These are phyloP conservation scores for Strigamia transsilvanica DNA, from an alignment of 2,888 invertebrate species.

Conservation along the genomic window DNA sequence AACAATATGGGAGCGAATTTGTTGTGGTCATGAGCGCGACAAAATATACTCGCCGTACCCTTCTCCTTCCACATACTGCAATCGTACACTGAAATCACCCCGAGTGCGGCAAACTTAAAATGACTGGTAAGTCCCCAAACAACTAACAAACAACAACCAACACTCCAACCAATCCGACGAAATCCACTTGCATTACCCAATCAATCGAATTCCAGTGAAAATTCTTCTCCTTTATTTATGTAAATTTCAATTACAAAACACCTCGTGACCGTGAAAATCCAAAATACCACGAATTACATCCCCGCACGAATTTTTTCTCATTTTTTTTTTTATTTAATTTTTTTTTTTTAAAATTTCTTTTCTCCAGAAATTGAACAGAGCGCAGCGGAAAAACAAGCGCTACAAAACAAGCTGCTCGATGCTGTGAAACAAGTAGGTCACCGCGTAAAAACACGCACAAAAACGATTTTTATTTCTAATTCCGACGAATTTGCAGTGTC, in stretches of 20 bases:
- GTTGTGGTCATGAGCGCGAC: background rate
- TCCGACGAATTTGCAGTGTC: constrained; percentile 72
- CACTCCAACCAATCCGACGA: no score
- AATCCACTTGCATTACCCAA: background rate
- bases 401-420: constrained; percentile 53
- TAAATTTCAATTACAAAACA: no score
- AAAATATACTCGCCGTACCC: background rate
- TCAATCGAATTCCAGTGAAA: background rate
- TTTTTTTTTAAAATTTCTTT: background rate
- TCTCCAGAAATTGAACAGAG: background rate
- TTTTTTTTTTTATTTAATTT: background rate
- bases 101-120: background rate
- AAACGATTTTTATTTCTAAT: background rate
- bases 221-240: background rate
- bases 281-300: background rate
- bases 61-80: background rate
- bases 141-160: background rate
- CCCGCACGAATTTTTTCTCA: background rate
- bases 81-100: background rate
- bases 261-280: background rate
- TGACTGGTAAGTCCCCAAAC: background rate
- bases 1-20: constrained; percentile 21
- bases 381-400: constrained; percentile 41
- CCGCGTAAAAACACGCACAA: no score
- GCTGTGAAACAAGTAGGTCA: constrained; percentile 54